phyloP scores from a whole-genome alignment of 1,140 invertebrate genomes.

The Drosophila ohnishii region DNA sequence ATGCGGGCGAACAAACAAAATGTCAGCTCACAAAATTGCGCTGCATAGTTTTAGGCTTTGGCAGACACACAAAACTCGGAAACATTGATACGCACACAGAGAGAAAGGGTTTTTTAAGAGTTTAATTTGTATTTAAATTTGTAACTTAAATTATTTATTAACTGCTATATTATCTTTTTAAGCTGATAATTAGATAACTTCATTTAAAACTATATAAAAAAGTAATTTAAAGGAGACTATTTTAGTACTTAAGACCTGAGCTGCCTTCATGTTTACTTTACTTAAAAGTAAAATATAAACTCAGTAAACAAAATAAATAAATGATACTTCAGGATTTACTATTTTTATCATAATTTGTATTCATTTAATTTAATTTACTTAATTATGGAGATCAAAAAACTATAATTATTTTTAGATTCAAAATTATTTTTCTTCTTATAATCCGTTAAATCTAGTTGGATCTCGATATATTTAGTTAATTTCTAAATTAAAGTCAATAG shows the following conservation, averaged over 20 bases:
- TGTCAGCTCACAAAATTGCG: constrained; percentile 72
- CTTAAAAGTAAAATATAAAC: neutral
- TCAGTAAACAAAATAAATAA: too few relatives aligned
- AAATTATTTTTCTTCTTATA: neutral
- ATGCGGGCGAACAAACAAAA: constrained; percentile 53
- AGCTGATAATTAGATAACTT: neutral
- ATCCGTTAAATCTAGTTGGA: too few relatives aligned
- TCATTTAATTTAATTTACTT: too few relatives aligned
- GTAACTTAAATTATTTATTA: neutral
- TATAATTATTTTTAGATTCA: too few relatives aligned
- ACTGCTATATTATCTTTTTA: too few relatives aligned
- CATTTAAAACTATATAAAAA: neutral
- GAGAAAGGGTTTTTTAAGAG: neutral
- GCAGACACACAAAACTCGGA: constrained; percentile 37
- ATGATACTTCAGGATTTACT: too few relatives aligned
- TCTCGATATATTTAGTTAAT: too few relatives aligned
- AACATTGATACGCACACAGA: constrained; percentile 35
- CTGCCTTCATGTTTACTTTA: neutral
- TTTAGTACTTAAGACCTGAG: neutral
- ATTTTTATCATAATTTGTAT: too few relatives aligned
- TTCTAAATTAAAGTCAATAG: too few relatives aligned
- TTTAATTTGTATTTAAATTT: neutral
- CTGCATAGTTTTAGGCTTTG: constrained; percentile 77
- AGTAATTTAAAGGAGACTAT: neutral
- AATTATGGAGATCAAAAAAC: neutral